phyloP scores from a whole-genome alignment of 2,888 invertebrate species.

The Lycia hirtaria region DNA sequence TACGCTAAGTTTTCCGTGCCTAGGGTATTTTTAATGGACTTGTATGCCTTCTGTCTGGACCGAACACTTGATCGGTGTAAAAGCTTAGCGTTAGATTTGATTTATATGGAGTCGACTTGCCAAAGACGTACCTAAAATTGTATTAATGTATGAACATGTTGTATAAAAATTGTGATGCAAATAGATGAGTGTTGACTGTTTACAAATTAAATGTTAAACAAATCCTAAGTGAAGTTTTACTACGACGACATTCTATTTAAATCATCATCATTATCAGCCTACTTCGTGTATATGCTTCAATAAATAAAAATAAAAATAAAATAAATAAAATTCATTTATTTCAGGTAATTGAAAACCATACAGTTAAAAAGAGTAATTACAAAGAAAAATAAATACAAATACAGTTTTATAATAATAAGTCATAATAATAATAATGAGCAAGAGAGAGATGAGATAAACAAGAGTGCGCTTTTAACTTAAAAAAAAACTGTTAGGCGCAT shows the following conservation, averaged over 20 bases:
- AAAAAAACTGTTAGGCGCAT: too few relatives aligned
- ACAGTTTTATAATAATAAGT: too few relatives aligned
- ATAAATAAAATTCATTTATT: too few relatives aligned
- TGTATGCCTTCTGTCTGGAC: neutral
- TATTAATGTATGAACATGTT: constrained; percentile 60
- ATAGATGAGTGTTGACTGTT: constrained; percentile 72
- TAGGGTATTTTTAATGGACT: neutral
- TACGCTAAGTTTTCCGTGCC: neutral
- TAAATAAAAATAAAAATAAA: too few relatives aligned
- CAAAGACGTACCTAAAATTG: constrained; percentile 66
- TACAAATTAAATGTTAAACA: constrained; percentile 71
- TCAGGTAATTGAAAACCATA: too few relatives aligned
- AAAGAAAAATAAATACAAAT: too few relatives aligned
- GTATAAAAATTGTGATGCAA: constrained; percentile 58
- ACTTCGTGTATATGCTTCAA: too few relatives aligned
- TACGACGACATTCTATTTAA: constrained; percentile 24
- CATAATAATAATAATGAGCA: too few relatives aligned
- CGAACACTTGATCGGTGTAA: constrained; percentile 14
- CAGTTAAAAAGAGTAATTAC: too few relatives aligned
- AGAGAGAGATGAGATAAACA: too few relatives aligned
- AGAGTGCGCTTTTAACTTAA: too few relatives aligned
- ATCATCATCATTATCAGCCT: too few relatives aligned
- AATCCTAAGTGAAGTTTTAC: constrained; percentile 44
- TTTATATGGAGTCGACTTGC: constrained; percentile 62
- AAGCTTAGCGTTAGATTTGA: constrained; percentile 33